Conservation (phyloP, 2,797 vertebrate genomes). For the Alcedo quadribrachys region DNA sequence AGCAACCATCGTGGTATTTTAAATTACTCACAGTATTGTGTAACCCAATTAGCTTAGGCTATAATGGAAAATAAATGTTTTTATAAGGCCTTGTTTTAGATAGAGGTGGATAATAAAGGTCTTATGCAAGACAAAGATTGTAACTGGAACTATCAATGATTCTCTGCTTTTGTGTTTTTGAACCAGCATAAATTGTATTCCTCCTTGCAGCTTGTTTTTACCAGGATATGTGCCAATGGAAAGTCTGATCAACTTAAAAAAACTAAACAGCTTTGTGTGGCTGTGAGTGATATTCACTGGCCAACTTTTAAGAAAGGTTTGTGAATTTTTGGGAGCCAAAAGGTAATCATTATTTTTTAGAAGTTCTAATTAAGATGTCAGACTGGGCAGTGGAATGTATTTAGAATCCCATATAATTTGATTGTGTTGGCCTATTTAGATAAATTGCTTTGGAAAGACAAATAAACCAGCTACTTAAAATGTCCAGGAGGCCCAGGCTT, state of each 20-base stretch:
- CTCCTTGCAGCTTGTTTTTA: conserved; percentile 7
- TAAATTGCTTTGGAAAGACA: conserved; percentile 81
- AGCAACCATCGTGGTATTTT: conserved; percentile 7
- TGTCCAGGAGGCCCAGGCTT: conserved; percentile 72
- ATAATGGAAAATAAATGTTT: neutral
- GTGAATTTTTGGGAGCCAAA: conserved; percentile 63
- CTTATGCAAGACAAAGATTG: conserved; percentile 17
- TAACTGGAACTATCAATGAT: neutral
- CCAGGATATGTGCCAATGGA: conserved; percentile 72
- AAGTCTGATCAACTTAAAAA: conserved; percentile 76
- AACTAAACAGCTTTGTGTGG: conserved; percentile 70
- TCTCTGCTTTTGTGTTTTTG: conserved; percentile 26
- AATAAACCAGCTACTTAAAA: conserved; percentile 79
- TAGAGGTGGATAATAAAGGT: neutral
- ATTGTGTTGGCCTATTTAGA: conserved; percentile 79
- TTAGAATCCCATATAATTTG: conserved; percentile 79
- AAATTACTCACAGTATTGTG: conserved; percentile 30
- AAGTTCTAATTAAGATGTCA: conserved; percentile 80
- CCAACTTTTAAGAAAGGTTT: conserved; percentile 74
- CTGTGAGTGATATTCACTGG: conserved; percentile 70
- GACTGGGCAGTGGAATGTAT: conserved; percentile 73
- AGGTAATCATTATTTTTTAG: conserved; percentile 75
- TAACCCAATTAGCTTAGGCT: neutral
- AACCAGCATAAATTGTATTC: conserved; percentile 47
- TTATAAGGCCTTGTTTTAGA: neutral